These are phyloP conservation scores for Apomyelois bistriatella DNA, from an alignment of 2,888 invertebrate genomes.

Conservation along the genomic window DNA sequence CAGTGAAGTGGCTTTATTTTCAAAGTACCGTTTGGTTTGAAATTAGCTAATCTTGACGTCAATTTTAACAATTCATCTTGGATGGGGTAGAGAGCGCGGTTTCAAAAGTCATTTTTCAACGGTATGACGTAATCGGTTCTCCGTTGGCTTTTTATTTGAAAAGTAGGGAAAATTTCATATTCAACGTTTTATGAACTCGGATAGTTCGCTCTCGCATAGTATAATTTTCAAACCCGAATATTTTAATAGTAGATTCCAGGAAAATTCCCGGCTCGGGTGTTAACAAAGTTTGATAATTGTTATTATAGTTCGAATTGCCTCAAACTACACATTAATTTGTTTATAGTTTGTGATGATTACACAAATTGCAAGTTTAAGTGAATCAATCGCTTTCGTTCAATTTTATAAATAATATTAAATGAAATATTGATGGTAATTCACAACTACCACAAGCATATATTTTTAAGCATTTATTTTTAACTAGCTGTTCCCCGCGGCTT, in stretches of 20 bases:
- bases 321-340: neutral
- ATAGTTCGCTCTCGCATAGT: slow-evolving; percentile 2
- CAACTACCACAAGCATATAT: no score
- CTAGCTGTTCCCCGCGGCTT: no score
- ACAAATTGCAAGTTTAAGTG: neutral
- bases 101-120: slow-evolving; percentile 69
- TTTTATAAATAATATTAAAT: no score
- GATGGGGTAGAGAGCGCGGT: slow-evolving; percentile 48
- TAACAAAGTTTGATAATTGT: slow-evolving; percentile 5
- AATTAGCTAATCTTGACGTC: slow-evolving; percentile 46
- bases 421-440: no score
- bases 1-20: slow-evolving; percentile 9
- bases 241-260: slow-evolving; percentile 2
- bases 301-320: neutral
- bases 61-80: slow-evolving; percentile 64
- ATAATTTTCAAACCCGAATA: slow-evolving; percentile 3
- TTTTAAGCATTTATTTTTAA: no score
- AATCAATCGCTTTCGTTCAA: no score
- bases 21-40: slow-evolving; percentile 20
- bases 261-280: neutral
- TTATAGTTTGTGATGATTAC: neutral
- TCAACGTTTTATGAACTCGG: slow-evolving; percentile 55
- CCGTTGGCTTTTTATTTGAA: slow-evolving; percentile 66
- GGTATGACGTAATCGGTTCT: slow-evolving; percentile 71
- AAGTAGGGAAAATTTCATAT: slow-evolving; percentile 61